Base-by-base conservation (phyloP, 2,113 vertebrate genomes). In the Tetrax tetrax region DNA sequence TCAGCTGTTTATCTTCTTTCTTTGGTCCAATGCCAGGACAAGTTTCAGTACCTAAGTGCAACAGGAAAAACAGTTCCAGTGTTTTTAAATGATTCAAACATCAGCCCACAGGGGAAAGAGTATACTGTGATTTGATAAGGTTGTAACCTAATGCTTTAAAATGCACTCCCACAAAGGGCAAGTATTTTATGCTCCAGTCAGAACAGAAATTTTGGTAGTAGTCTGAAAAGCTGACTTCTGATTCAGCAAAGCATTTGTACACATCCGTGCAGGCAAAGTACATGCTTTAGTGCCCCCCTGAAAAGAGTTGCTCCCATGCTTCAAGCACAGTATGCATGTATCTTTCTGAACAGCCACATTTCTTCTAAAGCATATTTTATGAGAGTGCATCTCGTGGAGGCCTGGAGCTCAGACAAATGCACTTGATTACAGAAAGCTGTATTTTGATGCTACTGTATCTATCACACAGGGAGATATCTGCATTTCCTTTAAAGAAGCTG, bases 41-140 rank as follows among this genome's bases (percentile, higher is more conserved):
- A 95, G 81, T 93, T 97, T 95, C 97, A 91, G 69, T 94, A 96
- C 97, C 98, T 98, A 96, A 91, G 95, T 84, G 92, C 37, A 92
- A 97, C 63, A 94, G 90, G 87, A 94, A 97, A 95, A 97, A 81
- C 83, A 96, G 89, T 95, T 95, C 72, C 91, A 94, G 83, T 64
- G 87, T 95, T 96, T 95, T 91, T 82, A 96, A 94, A 93, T 64
- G 94, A 97, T 86, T 98, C 93, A 95, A 87, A 91, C 48, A 64
- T 53, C 78, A 90, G 69, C 70, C 64, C 45, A 50, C 57, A 74
- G 47, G 51, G 54, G 56, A 95, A 92, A 89, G 60, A 75, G 29
- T 69, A 43, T 71, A 91, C 33, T 37, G 80, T 89, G 57, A 94
- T 65, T 78, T 96, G 83, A 95, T 87, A 96, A 94, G 21, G 6